Base-by-base conservation (phyloP, 2,797 vertebrate species). In the Phoxinus dragarum region DNA sequence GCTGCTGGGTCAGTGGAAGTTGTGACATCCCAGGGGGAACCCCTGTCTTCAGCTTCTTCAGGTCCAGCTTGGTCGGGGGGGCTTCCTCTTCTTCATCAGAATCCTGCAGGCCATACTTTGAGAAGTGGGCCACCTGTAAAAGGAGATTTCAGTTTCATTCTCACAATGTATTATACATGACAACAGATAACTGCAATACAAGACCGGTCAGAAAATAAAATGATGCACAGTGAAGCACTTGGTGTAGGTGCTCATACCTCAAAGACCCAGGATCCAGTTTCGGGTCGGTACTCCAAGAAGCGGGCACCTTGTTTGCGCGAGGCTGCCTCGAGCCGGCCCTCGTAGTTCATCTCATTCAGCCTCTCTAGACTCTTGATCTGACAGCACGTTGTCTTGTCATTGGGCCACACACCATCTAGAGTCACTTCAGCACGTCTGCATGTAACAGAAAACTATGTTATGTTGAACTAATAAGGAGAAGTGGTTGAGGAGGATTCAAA, bases 231-330 rank as follows among this genome's bases (percentile, higher is more conserved):
- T 4, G 3, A 59, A 72, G 16, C 9, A 79, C 8, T n/a, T 64
- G 9, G 14, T 19, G 31, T 31, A 71, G 6, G 23, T 2, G 0
- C 17, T 4, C 69, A 61, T 91, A 98, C 98, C 97, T 98, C 97
- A 71, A 99, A 99, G 0, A 99, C 97, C 98, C 98, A 99, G 79
- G 98, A 99, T 0, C 98, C 98, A 0, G 97, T 99, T 93, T 99
- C 98, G 0, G 97, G 95, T 3, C 97, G 92, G 89, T 99, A 99
- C 71, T 99, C 98, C 89, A 98, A 96, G 94, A 99, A 99, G 0
- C 96, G 97, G 0, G 98, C 97, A 0, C 98, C 98, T 89, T 99
- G 98, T 81, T 94, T 95, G 4, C 97, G 96, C 0, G 97, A 99
- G 0, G 96, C 97, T 0, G 95, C 94, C 92, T 99, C 98, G 87